Evolutionary conservation across 2,797 vertebrate genomes (phyloP).

Genomic region (Bradypodion pumilum): DNA sequence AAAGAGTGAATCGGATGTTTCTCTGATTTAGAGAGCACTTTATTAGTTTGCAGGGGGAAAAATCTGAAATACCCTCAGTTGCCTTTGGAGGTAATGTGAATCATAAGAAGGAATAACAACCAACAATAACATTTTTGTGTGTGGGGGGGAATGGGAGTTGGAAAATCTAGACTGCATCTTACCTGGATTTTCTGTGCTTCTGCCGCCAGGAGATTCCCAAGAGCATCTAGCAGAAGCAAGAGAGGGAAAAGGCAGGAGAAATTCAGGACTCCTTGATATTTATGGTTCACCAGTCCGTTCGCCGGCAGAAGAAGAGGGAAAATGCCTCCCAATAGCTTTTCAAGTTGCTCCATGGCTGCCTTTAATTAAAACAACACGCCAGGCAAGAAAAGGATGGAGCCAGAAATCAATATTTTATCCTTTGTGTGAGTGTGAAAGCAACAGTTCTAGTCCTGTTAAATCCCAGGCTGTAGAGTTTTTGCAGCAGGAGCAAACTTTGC

Average conservation of each 20-base stretch:
- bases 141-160: fast-evolving
- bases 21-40: background rate
- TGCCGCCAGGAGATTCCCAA: slow-evolving; percentile 33
- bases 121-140: background rate
- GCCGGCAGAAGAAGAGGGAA: background rate
- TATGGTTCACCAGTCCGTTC: background rate
- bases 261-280: slow-evolving; percentile 31
- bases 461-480: slow-evolving; percentile 35
- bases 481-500: slow-evolving; percentile 41
- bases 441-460: slow-evolving; percentile 12
- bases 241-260: slow-evolving; percentile 38
- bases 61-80: too few species aligned
- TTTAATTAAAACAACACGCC: background rate
- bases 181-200: slow-evolving; percentile 47
- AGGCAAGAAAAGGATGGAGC: background rate
- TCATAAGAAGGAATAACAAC: background rate
- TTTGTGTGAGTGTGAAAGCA: background rate
- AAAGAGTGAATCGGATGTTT: background rate
- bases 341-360: slow-evolving; percentile 43
- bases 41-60: too few species aligned
- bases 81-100: background rate
- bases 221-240: slow-evolving; percentile 39
- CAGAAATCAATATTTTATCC: slow-evolving; percentile 5
- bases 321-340: background rate
- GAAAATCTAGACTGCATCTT: slow-evolving; percentile 5